These are phyloP conservation scores for Xanthia togata DNA, from an alignment of 2,888 invertebrate genomes.

Conservation along the genomic window DNA sequence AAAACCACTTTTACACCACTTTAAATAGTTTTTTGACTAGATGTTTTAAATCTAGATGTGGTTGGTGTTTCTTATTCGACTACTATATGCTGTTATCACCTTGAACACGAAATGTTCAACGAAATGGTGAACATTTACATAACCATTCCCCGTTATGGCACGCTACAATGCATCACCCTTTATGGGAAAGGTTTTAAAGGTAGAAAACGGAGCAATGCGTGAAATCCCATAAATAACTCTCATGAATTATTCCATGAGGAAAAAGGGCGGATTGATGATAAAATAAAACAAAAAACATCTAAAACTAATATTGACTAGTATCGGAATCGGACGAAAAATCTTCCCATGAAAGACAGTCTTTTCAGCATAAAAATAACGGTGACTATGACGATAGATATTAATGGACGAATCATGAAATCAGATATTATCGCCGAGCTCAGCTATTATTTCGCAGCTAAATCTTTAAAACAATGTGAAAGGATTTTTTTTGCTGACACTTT, in stretches of 20 bases:
- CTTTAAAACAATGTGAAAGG: not conserved
- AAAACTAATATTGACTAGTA: constrained; percentile 4
- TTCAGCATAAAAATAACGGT: too few species aligned
- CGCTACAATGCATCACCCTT: too few species aligned
- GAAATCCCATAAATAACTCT: constrained; percentile 47
- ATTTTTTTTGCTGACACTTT: not conserved
- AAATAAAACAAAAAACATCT: constrained; percentile 29
- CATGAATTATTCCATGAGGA: constrained; percentile 45
- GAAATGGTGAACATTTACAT: not conserved
- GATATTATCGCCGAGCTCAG: not conserved
- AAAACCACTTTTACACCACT: not conserved
- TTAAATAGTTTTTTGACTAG: not conserved
- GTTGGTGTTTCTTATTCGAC: not conserved
- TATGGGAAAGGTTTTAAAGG: not conserved
- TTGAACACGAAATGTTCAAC: not conserved
- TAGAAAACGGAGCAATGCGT: constrained; percentile 25
- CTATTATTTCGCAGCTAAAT: not conserved
- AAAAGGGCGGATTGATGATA: constrained; percentile 21
- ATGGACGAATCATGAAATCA: too few species aligned
- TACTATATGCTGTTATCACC: not conserved
- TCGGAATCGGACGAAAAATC: not conserved
- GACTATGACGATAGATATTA: too few species aligned
- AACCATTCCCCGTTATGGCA: not conserved
- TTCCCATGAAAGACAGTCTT: not conserved
- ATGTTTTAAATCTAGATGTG: not conserved